phyloP scores from a whole-genome alignment of 2,797 vertebrate species.

The Anniella stebbinsi region DNA sequence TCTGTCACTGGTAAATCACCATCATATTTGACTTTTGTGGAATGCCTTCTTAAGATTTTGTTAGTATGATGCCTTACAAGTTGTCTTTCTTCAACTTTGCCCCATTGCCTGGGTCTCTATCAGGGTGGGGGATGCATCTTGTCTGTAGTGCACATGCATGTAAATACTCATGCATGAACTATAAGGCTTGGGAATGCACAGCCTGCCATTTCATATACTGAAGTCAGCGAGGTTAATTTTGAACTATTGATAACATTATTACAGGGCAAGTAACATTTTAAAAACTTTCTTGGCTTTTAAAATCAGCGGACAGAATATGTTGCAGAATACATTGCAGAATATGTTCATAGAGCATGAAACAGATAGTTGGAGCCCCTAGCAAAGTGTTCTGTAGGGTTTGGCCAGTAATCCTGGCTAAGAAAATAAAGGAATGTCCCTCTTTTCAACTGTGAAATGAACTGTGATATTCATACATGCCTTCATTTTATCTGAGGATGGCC shows the following conservation, averaged over 20 bases:
- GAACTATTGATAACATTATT: neutral
- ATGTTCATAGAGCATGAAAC: neutral
- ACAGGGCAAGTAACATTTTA: neutral
- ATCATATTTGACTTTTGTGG: neutral
- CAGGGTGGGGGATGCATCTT: neutral
- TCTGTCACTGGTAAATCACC: neutral
- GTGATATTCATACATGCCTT: constrained; percentile 16
- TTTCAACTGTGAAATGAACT: neutral
- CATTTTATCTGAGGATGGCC: constrained; percentile 12
- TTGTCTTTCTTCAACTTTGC: too few relatives aligned
- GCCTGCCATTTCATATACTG: neutral
- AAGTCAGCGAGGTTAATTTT: neutral
- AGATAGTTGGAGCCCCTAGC: neutral
- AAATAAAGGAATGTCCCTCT: neutral
- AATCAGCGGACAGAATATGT: neutral
- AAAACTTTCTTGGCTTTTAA: neutral
- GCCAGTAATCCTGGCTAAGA: neutral
- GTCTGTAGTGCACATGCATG: neutral
- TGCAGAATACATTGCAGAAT: neutral
- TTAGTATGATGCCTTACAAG: neutral
- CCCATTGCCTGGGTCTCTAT: neutral
- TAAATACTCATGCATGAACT: neutral
- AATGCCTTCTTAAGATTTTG: neutral
- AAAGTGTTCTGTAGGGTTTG: neutral
- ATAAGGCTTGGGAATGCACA: neutral